These are phyloP conservation scores for Drosophila ochracea DNA, from an alignment of 2,888 invertebrate species.

Conservation along the genomic window DNA sequence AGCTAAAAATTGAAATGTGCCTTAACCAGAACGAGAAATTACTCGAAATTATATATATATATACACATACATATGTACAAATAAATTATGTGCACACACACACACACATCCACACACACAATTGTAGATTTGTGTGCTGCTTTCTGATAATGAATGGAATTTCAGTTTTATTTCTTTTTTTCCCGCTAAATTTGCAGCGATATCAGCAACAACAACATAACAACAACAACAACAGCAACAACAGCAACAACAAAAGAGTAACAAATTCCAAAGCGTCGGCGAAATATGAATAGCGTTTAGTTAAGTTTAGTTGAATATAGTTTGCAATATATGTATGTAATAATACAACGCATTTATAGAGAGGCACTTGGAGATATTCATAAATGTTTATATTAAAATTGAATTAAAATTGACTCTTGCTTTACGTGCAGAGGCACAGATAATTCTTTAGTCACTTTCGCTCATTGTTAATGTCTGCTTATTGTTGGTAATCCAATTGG, in stretches of 20 bases:
- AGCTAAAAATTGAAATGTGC: slow-evolving; percentile 10
- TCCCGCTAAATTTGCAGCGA: slow-evolving; percentile 55
- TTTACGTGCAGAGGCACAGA: background rate
- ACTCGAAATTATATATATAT: slow-evolving; percentile 30
- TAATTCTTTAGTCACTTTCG: background rate
- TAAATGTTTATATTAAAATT: background rate
- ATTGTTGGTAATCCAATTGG: slow-evolving; percentile 15
- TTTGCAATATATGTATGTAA: slow-evolving; percentile 2
- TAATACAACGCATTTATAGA: background rate
- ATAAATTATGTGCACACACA: slow-evolving; percentile 2
- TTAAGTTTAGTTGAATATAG: slow-evolving; percentile 11
- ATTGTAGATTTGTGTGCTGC: slow-evolving; percentile 14
- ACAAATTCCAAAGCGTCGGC: slow-evolving; percentile 39
- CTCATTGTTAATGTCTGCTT: background rate
- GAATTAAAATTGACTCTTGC: background rate
- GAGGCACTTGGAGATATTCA: background rate
- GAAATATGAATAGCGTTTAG: slow-evolving; percentile 51
- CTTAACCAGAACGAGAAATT: slow-evolving; percentile 31
- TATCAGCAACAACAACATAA: slow-evolving; percentile 34
- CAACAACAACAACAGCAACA: slow-evolving; percentile 11
- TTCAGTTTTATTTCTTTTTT: slow-evolving; percentile 26
- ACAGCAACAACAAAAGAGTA: slow-evolving; percentile 3
- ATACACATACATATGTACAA: background rate
- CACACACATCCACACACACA: background rate
- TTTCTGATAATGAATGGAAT: slow-evolving; percentile 58